Conservation (phyloP, 2,113 vertebrate genomes). For the Thymallus thymallus region DNA sequence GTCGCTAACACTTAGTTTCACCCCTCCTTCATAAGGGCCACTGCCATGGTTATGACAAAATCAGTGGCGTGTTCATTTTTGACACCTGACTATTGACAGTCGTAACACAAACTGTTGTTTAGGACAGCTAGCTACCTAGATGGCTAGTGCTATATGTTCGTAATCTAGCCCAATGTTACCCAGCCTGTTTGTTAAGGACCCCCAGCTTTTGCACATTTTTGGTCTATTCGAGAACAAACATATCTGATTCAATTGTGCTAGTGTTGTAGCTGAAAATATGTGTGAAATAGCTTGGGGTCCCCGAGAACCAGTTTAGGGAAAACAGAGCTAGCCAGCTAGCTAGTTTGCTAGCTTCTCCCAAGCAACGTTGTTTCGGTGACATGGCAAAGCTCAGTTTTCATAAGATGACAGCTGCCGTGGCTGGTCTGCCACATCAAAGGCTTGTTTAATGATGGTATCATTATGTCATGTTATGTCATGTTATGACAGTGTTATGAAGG, state of each 20-base stretch:
- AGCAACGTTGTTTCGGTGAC: background rate
- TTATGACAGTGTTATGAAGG: conserved; percentile 4
- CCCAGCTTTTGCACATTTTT: too few species aligned
- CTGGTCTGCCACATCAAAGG: too few species aligned
- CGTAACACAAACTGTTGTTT: background rate
- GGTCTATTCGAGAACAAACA: too few species aligned
- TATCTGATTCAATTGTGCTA: too few species aligned
- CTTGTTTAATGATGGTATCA: too few species aligned
- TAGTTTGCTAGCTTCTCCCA: background rate
- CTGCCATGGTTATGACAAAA: background rate
- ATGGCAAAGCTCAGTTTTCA: background rate
- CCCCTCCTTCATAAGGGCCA: background rate
- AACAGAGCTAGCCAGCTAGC: too few species aligned
- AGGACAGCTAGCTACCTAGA: background rate
- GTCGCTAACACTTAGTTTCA: conserved; percentile 4
- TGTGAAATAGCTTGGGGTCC: too few species aligned
- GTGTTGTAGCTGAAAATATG: too few species aligned
- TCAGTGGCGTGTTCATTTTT: background rate
- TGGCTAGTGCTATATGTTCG: background rate
- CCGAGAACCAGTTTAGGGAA: too few species aligned
- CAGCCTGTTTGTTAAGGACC: too few species aligned
- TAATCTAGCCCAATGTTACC: background rate
- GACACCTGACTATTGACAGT: background rate
- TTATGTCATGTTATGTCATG: background rate
- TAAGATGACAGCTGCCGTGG: background rate